These are phyloP conservation scores for Cephus rjabovi DNA, from an alignment of 2,888 invertebrate species.

Conservation along the genomic window DNA sequence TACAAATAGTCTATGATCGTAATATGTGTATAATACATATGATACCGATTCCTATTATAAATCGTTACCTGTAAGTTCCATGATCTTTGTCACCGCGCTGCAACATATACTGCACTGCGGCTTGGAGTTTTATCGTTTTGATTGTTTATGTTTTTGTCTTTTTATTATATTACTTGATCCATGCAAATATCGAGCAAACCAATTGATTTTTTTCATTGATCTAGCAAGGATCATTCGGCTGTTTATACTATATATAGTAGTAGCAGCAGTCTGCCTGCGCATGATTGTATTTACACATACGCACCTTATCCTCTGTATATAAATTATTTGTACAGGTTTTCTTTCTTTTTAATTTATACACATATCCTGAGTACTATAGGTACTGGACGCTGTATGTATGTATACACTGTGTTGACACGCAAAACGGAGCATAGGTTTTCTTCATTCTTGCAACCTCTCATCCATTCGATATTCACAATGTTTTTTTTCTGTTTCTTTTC, in stretches of 20 bases:
- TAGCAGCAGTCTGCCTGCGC: constrained; percentile 18
- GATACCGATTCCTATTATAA: neutral
- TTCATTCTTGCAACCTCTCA: neutral
- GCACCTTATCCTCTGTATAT: constrained; percentile 17
- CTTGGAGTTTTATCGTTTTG: neutral
- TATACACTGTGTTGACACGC: constrained; percentile 13
- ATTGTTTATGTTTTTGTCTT: neutral
- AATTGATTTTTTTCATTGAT: neutral
- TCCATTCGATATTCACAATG: neutral
- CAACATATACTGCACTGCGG: neutral
- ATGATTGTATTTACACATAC: constrained; percentile 23
- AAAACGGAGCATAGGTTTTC: constrained; percentile 20
- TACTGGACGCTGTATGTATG: constrained; percentile 9
- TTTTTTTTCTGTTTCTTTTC: neutral
- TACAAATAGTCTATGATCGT: neutral
- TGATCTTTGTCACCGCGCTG: neutral
- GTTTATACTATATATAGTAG: constrained; percentile 5
- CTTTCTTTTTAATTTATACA: constrained; percentile 9
- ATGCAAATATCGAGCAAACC: neutral
- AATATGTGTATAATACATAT: too few species aligned
- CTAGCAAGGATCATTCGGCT: neutral
- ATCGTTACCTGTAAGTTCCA: neutral
- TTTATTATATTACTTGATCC: neutral
- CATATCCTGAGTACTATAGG: constrained; percentile 7
- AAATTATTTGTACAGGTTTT: constrained; percentile 21